Evolutionary conservation across 2,888 invertebrate genomes (phyloP).

Genomic region (Euphydryas editha): DNA sequence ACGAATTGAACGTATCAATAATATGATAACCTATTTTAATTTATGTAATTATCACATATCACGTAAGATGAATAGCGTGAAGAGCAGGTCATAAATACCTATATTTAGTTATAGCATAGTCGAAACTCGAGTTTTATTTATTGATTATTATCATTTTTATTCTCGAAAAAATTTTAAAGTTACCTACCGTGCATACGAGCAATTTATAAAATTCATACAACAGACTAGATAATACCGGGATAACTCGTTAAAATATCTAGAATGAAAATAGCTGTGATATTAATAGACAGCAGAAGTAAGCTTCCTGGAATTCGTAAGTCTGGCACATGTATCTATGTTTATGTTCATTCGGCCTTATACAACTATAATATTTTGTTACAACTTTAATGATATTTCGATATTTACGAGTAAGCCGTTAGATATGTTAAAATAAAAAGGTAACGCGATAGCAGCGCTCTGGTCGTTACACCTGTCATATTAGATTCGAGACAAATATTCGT

Average conservation of each 20-base stretch:
- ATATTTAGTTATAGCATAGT: neutral
- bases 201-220: neutral
- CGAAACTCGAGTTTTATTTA: too few species aligned
- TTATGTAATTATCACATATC: neutral
- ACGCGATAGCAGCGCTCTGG: neutral
- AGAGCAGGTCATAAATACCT: neutral
- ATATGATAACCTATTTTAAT: slow-evolving; percentile 8
- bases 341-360: neutral
- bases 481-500: neutral
- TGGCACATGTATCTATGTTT: slow-evolving; percentile 13
- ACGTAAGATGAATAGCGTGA: neutral
- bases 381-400: neutral
- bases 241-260: slow-evolving; percentile 10
- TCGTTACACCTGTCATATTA: neutral
- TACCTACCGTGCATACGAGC: neutral
- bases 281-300: slow-evolving; percentile 22
- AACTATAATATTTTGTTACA: neutral
- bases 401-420: neutral
- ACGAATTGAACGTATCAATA: slow-evolving; percentile 5
- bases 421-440: neutral
- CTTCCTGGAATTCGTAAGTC: slow-evolving; percentile 29
- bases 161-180: too few species aligned
- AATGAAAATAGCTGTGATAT: slow-evolving; percentile 31
- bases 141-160: too few species aligned
- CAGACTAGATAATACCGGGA: slow-evolving; percentile 10